Conservation (phyloP, 2,888 invertebrate genomes). For the Plebejus anna region DNA sequence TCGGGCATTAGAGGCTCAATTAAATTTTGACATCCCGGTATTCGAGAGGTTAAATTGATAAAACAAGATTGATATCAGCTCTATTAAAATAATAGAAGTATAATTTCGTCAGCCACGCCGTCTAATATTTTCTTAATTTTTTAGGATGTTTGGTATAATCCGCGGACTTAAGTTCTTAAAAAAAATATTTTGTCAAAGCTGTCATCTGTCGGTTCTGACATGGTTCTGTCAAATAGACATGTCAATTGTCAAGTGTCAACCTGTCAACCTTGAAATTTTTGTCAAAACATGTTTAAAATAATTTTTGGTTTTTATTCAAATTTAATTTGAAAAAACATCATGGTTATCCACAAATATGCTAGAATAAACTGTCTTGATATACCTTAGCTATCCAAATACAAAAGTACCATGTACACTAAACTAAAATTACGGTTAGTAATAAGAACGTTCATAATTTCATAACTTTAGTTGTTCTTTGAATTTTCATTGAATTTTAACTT, state of each 20-base stretch:
- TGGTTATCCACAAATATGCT: neutral
- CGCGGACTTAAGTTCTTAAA: too few relatives aligned
- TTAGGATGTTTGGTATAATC: too few relatives aligned
- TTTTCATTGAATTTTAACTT: neutral
- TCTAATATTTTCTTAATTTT: too few relatives aligned
- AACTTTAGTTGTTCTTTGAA: neutral
- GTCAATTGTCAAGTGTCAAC: neutral
- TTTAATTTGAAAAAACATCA: neutral
- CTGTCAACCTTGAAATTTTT: neutral
- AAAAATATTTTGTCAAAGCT: neutral
- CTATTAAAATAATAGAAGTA: too few relatives aligned
- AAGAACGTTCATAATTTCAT: too few relatives aligned
- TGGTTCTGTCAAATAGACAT: neutral
- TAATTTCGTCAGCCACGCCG: too few relatives aligned
- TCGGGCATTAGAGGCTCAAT: neutral
- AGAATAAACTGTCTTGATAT: neutral
- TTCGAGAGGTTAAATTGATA: too few relatives aligned
- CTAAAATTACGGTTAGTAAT: constrained; percentile 27
- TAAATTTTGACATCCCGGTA: too few relatives aligned
- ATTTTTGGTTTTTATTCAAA: neutral
- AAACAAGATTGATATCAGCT: too few relatives aligned
- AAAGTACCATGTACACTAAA: constrained; percentile 20
- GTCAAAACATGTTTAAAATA: neutral
- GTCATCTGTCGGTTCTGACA: neutral
- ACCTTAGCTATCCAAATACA: neutral